These are phyloP conservation scores for Novumbra hubbsi DNA, from an alignment of 2,797 vertebrate species.

Conservation along the genomic window DNA sequence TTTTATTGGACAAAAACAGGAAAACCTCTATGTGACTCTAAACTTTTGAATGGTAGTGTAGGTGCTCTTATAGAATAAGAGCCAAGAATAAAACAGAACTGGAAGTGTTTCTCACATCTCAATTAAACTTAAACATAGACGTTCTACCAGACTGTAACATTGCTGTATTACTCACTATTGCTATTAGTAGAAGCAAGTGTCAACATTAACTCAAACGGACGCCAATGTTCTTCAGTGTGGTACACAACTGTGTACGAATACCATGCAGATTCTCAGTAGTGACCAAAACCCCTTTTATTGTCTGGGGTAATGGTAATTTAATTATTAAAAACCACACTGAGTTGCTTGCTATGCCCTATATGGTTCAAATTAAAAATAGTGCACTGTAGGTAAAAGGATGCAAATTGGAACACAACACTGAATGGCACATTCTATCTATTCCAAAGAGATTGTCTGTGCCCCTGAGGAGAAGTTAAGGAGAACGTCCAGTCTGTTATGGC, in stretches of 20 bases:
- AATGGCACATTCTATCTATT: slow-evolving; percentile 23
- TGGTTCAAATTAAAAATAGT: background rate
- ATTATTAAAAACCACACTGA: slow-evolving; percentile 13
- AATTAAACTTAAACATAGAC: background rate
- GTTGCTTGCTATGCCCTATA: background rate
- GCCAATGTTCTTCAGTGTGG: background rate
- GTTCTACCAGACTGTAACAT: background rate
- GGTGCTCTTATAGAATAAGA: background rate
- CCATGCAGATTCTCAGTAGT: background rate
- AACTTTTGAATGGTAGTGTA: background rate
- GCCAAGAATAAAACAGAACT: background rate
- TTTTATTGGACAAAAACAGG: no score
- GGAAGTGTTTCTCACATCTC: background rate
- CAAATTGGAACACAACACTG: background rate
- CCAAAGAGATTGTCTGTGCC: slow-evolving; percentile 19
- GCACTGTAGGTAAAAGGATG: background rate
- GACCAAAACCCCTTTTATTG: background rate
- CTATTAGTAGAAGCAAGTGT: background rate
- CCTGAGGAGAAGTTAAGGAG: slow-evolving; percentile 22
- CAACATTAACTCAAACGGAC: background rate
- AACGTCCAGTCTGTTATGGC: slow-evolving; percentile 57
- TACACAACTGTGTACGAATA: background rate
- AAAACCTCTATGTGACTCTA: no score
- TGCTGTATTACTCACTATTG: background rate
- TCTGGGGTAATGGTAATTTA: slow-evolving; percentile 20